A percentile compares a stretch with the other conserved stretches of the same genome.
Evolutionary conservation across 2,888 invertebrate species (phyloP).

Genomic region (Carterocephalus palaemon): DNA sequence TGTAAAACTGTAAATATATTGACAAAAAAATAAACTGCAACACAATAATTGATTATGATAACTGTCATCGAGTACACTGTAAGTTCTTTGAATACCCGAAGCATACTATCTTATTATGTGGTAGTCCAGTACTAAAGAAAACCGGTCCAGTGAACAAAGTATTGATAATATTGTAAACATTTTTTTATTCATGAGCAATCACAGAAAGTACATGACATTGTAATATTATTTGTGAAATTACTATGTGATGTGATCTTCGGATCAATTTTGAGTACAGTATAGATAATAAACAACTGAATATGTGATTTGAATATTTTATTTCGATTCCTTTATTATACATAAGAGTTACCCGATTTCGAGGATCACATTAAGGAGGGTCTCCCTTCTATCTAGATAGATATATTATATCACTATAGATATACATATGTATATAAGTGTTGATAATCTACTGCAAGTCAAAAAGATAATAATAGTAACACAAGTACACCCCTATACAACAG

Average conservation of each 20-base stretch:
- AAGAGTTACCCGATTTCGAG: neutral
- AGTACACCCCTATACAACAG: too few species aligned
- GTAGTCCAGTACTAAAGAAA: constrained; percentile 71
- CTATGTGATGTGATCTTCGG: constrained; percentile 86
- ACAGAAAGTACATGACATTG: constrained; percentile 80
- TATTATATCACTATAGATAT: neutral
- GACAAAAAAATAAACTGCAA: constrained; percentile 77
- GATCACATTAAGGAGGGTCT: too few species aligned
- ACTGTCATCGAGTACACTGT: constrained; percentile 75
- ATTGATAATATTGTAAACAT: constrained; percentile 78
- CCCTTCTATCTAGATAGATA: neutral
- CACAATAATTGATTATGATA: constrained; percentile 74
- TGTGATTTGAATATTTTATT: constrained; percentile 74
- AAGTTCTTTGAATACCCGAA: constrained; percentile 74
- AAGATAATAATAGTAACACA: too few species aligned
- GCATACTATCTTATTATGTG: constrained; percentile 70
- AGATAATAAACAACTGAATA: constrained; percentile 86
- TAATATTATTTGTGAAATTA: constrained; percentile 82
- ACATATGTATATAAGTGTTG: too few species aligned
- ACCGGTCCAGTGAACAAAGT: constrained; percentile 79
- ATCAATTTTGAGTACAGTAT: constrained; percentile 87
- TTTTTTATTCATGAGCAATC: constrained; percentile 78
- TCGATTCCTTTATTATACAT: constrained; percentile 22
- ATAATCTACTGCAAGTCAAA: too few species aligned
- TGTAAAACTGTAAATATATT: constrained; percentile 80